Evolutionary conservation across 2,888 invertebrate species (phyloP), one percentile per base, ranked within the genome.

Genomic region (Acleris sparsana): DNA sequence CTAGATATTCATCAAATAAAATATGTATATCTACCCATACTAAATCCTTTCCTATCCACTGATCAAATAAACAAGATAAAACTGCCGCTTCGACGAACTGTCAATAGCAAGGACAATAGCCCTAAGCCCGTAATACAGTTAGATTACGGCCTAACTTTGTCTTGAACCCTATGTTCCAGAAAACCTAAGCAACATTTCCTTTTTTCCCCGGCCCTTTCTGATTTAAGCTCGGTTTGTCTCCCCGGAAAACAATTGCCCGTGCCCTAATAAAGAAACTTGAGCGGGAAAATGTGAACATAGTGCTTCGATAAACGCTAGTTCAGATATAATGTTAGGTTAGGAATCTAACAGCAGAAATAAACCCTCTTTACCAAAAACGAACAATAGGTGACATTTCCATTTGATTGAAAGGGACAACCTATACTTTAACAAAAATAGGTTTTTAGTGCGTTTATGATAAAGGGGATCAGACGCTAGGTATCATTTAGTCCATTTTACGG

Each of bases 201-300:
- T 57, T 64, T 52, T 20, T 16, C n/a, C 7, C 52, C 58, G n/a
- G 55, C 46, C 55, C 53, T 64, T 64, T 57, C 58, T 63, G 52
- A 63, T 63, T 63, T 59, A 59, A 59, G 58, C 11, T n/a, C 53
- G 16, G 46, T 25, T 22, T 63, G 20, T 52, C 46, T 33, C 43
- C 11, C n/a, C 17, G 48, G 44, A n/a, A 64, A 64, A 59, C 63
- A 48, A 64, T 64, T 63, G 63, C 29, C 9, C 29, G n/a, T 46
- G 46, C 46, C 46, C 22, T 52, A 46, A 48, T 58, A 53, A 58
- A 63, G 25, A 49, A 39, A 20, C 46, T 57, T 53, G 58, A 58
- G 52, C n/a, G 33, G 25, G 46, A n/a, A 58, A 29, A 29, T 33
- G 22, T n/a, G 11, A 44, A n/a, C 16, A 44, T 57, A 57, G 22